Conservation (phyloP, 2,797 vertebrate genomes). For the Pangasius mekongensis region DNA sequence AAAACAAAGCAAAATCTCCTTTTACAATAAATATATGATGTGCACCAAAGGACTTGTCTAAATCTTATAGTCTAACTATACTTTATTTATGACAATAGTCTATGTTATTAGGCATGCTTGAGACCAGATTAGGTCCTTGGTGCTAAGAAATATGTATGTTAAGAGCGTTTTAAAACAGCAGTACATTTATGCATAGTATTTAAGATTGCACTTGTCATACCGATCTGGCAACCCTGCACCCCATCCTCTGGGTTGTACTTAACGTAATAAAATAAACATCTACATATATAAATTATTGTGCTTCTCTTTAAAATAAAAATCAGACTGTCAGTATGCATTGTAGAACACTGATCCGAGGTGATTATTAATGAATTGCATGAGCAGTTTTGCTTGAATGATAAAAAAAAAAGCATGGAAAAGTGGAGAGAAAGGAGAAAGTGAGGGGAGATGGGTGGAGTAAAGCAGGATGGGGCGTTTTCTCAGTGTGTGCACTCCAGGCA, state of each 20-base stretch:
- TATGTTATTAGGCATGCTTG: background rate
- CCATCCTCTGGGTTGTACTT: background rate
- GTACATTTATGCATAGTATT: background rate
- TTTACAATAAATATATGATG: background rate
- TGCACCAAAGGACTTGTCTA: background rate
- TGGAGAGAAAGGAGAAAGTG: background rate
- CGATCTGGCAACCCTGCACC: background rate
- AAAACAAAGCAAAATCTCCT: no score
- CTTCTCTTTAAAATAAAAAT: background rate
- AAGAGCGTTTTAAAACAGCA: background rate
- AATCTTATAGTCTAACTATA: background rate
- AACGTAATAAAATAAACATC: background rate
- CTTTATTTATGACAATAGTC: background rate
- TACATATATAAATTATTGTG: background rate
- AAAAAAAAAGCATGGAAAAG: background rate
- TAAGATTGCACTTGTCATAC: no score
- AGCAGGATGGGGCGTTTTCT: background rate
- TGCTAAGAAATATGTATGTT: background rate
- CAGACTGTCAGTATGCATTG: background rate
- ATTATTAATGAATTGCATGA: background rate
- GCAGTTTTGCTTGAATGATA: background rate
- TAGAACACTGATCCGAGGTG: background rate
- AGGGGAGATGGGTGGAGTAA: background rate
- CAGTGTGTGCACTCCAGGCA: background rate
- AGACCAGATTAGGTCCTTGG: background rate